These are phyloP conservation scores for Heliconius hermathena DNA, from an alignment of 1,140 invertebrate genomes.

Conservation along the genomic window DNA sequence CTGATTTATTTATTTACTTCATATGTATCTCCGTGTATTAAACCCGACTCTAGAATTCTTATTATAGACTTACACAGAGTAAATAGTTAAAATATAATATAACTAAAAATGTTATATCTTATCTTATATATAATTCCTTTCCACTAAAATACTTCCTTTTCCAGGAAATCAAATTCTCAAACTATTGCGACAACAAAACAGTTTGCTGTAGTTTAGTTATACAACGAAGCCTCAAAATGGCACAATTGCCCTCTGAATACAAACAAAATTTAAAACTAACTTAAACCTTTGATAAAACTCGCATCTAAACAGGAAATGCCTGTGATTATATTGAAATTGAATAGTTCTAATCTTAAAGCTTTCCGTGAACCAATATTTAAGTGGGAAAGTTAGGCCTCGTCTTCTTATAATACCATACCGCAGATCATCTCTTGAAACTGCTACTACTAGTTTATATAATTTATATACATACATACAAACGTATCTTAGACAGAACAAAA, in stretches of 20 bases:
- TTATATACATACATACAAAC: background rate
- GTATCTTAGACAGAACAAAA: no score
- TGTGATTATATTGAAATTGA: constrained; percentile 18
- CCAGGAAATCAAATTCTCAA: constrained; percentile 17
- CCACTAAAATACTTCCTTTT: background rate
- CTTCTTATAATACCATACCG: constrained; percentile 13
- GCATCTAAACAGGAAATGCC: constrained; percentile 6
- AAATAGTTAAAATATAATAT: no score
- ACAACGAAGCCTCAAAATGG: constrained; percentile 14
- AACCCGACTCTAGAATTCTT: no score
- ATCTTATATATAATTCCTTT: no score
- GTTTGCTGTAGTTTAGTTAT: constrained; percentile 20
- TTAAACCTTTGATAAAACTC: constrained; percentile 10
- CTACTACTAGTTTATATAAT: background rate
- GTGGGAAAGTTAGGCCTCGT: constrained; percentile 19
- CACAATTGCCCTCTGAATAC: constrained; percentile 19
- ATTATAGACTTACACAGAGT: no score
- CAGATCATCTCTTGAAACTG: background rate
- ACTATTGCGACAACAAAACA: constrained; percentile 24
- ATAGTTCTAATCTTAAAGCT: constrained; percentile 19
- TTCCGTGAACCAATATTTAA: constrained; percentile 19
- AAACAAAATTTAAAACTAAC: constrained; percentile 14
- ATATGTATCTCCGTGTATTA: no score
- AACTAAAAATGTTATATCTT: no score
- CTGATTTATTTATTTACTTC: no score